Percentiles rank a stretch among this genome's conserved stretches.
phyloP scores from a whole-genome alignment of 2,113 vertebrate species.

The Pteruthius melanotis region DNA sequence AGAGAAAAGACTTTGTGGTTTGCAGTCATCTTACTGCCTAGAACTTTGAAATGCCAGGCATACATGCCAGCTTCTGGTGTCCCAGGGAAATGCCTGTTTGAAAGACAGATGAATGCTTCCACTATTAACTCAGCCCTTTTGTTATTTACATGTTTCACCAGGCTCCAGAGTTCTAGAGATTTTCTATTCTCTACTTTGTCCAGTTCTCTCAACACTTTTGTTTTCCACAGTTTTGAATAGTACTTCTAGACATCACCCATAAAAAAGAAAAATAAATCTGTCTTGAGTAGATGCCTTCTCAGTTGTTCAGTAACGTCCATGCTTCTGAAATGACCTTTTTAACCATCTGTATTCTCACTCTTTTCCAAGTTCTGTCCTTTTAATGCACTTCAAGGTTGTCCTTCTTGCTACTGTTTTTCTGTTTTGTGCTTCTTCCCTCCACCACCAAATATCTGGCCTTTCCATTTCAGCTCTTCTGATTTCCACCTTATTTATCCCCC shows the following conservation, averaged over 20 bases:
- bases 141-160: not conserved
- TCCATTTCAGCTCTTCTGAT: not conserved
- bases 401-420: not conserved
- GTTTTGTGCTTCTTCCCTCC: not conserved
- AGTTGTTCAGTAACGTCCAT: not conserved
- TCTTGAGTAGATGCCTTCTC: not conserved
- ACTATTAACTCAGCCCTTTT: not conserved
- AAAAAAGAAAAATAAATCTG: not conserved
- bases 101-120: not conserved
- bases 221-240: not conserved
- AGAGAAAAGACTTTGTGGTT: not conserved
- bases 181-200: not conserved
- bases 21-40: not conserved
- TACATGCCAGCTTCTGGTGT: not conserved
- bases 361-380: not conserved
- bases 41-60: not conserved
- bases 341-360: not conserved
- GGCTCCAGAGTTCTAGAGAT: not conserved
- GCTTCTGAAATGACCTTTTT: not conserved
- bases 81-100: not conserved
- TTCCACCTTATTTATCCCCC: not conserved
- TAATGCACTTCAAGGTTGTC: not conserved
- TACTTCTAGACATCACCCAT: not conserved
- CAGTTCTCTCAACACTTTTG: not conserved
- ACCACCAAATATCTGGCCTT: not conserved